Percentiles rank a stretch among this genome's conserved stretches.
Evolutionary conservation across 2,888 invertebrate species (phyloP).

Genomic region (Leptogaster cylindrica): DNA sequence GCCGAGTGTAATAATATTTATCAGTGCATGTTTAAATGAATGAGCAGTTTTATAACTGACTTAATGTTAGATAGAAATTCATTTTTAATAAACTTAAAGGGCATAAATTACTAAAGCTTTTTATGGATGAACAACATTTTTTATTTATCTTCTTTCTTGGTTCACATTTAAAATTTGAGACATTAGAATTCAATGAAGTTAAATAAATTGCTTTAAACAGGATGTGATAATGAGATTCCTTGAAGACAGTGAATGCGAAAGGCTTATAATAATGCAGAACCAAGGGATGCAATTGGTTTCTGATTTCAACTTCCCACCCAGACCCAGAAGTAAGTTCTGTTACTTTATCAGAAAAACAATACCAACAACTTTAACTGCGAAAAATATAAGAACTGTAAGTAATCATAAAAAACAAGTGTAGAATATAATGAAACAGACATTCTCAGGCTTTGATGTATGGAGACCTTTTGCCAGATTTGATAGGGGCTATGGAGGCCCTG

Average conservation of each 20-base stretch:
- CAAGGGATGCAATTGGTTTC: conserved; percentile 71
- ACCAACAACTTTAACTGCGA: conserved; percentile 68
- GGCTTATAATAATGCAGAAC: conserved; percentile 69
- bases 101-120: no score
- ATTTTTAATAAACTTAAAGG: no score
- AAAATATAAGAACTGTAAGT: conserved; percentile 63
- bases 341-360: conserved; percentile 76
- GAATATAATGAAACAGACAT: neutral
- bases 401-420: no score
- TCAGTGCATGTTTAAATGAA: no score
- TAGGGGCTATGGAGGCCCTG: conserved; percentile 73
- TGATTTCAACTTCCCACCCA: conserved; percentile 67
- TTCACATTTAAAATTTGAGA: no score
- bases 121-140: no score
- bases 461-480: conserved; percentile 73
- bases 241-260: conserved; percentile 58
- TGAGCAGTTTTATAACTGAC: no score
- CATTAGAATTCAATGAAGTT: no score
- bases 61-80: no score
- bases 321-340: conserved; percentile 70
- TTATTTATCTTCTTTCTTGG: no score
- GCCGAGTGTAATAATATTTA: no score
- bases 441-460: conserved; percentile 68
- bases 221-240: conserved; percentile 65
- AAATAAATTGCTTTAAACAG: no score